Conservation (phyloP, 2,113 vertebrate species). For the Neomonachus schauinslandi region DNA sequence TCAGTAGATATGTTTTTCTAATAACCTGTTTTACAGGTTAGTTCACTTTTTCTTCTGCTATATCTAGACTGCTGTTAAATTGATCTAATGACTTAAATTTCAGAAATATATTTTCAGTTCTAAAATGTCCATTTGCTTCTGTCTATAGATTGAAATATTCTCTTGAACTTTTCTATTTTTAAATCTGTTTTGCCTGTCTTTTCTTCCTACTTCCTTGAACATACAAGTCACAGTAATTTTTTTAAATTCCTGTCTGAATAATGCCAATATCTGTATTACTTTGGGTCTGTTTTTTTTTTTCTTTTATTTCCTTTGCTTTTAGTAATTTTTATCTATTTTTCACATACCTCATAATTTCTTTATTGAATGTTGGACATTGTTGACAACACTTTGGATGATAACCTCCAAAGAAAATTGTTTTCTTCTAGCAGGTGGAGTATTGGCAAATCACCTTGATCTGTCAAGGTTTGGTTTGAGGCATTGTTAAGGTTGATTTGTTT, state of each 20-base stretch:
- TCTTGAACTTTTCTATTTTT: conserved; percentile 3
- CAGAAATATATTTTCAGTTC: background rate
- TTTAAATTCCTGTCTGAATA: background rate
- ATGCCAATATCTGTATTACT: background rate
- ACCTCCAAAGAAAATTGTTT: background rate
- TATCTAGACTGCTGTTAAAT: background rate
- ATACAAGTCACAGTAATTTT: background rate
- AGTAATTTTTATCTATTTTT: background rate
- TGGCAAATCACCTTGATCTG: background rate
- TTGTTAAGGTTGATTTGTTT: background rate
- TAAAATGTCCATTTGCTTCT: conserved; percentile 15
- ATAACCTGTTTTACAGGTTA: background rate
- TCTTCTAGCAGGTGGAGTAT: background rate
- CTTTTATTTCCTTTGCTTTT: background rate
- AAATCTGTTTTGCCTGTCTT: background rate
- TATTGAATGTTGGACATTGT: background rate
- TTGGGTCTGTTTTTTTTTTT: conserved; percentile 2
- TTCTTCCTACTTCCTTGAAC: background rate
- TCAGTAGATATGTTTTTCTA: conserved; percentile 2
- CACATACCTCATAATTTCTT: background rate
- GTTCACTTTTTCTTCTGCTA: background rate
- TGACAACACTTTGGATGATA: background rate
- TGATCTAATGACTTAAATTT: background rate
- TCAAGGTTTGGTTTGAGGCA: background rate
- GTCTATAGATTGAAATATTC: conserved; percentile 7